Conservation (phyloP, 2,113 vertebrate genomes). For the Dicerorhinus sumatrensis region DNA sequence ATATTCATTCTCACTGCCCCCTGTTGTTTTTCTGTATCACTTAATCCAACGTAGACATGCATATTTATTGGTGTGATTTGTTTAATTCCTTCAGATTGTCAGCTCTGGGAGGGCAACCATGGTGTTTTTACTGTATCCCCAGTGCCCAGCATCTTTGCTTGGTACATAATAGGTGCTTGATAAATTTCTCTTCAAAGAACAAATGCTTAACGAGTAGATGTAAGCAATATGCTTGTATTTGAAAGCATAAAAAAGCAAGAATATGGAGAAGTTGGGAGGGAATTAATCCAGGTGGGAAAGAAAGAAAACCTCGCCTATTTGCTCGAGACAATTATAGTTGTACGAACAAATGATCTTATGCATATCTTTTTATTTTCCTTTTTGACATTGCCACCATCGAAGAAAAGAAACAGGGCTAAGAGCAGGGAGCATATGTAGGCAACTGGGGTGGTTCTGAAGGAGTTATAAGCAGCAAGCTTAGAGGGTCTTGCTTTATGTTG, state of each 20-base stretch:
- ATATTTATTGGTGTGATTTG: background rate
- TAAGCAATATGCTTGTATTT: background rate
- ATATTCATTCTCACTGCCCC: background rate
- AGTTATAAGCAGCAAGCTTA: background rate
- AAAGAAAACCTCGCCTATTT: background rate
- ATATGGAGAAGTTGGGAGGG: background rate
- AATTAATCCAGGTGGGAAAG: constrained; percentile 36
- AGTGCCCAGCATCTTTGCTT: background rate
- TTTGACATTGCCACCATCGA: background rate
- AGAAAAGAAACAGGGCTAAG: background rate
- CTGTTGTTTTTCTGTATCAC: background rate
- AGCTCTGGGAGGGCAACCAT: background rate
- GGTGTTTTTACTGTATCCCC: background rate
- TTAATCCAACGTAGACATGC: background rate
- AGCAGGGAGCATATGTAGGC: background rate
- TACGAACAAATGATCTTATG: background rate
- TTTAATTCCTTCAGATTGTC: background rate
- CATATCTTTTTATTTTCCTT: background rate
- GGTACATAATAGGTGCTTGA: background rate
- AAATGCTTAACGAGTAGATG: background rate
- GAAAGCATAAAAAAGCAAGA: background rate
- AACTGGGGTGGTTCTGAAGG: background rate
- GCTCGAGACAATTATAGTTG: background rate
- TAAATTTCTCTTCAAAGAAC: background rate
- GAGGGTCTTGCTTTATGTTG: background rate